Percentiles rank a stretch among this genome's conserved stretches.
These are phyloP conservation scores for Ichneumoninae sp. DNA, from an alignment of 2,888 invertebrate species.

Conservation along the genomic window DNA sequence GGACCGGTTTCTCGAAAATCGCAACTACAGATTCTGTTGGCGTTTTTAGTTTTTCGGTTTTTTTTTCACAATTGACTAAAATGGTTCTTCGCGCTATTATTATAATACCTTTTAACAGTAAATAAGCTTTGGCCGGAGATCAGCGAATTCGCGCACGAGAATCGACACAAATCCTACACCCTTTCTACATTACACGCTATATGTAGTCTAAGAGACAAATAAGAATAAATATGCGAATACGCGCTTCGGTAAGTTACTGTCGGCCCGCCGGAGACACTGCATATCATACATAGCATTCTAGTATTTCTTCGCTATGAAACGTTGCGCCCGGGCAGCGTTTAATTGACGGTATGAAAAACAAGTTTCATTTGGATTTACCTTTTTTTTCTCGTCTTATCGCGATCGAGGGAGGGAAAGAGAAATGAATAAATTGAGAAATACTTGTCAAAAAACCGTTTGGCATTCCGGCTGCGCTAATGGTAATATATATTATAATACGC, in stretches of 20 bases:
- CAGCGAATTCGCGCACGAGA: constrained; percentile 19
- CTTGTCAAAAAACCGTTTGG: constrained; percentile 59
- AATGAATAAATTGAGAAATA: constrained; percentile 59
- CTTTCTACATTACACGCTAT: constrained; percentile 47
- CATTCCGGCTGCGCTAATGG: constrained; percentile 40
- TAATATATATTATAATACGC: constrained; percentile 34
- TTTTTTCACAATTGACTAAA: constrained; percentile 29
- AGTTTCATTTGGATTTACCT: not conserved
- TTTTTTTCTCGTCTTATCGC: not conserved
- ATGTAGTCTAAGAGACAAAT: not conserved
- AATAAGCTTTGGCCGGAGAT: constrained; percentile 11
- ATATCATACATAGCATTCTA: constrained; percentile 38
- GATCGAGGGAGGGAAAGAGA: constrained; percentile 58
- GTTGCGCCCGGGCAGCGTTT: constrained; percentile 23
- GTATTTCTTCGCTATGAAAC: constrained; percentile 36
- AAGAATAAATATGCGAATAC: constrained; percentile 48
- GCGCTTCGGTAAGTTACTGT: constrained; percentile 39
- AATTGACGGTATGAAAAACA: constrained; percentile 17
- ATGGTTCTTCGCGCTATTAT: not conserved
- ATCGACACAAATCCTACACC: constrained; percentile 50
- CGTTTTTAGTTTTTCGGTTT: not conserved
- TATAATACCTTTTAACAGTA: constrained; percentile 31
- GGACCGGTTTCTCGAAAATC: not conserved
- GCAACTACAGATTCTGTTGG: not conserved
- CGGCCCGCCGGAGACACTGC: constrained; percentile 46